Evolutionary conservation across 2,797 vertebrate species (phyloP).

Genomic region (Toxotes lorentzi): DNA sequence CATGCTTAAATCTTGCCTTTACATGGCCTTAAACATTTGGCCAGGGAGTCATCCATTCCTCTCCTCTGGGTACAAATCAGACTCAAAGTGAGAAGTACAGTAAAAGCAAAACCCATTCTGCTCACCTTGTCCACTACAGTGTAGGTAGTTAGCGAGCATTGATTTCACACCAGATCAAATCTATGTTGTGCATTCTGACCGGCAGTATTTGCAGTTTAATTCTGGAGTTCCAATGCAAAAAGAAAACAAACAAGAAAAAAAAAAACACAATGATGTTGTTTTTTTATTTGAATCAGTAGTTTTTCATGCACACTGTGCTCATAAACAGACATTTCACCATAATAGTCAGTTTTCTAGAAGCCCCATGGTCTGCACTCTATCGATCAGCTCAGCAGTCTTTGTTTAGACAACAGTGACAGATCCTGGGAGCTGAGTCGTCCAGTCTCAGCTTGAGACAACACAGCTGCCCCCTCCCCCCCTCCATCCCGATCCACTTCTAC

Average conservation of each 20-base stretch:
- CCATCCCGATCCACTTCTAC: constrained; percentile 6
- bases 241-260: background rate
- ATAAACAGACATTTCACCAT: constrained; percentile 40
- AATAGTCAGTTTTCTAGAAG: constrained; percentile 38
- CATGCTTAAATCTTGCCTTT: constrained; percentile 67
- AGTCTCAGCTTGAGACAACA: constrained; percentile 68
- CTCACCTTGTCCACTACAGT: constrained; percentile 67
- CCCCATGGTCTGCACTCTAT: constrained; percentile 50
- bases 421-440: constrained; percentile 62
- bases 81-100: constrained; percentile 74
- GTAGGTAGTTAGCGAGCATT: constrained; percentile 66
- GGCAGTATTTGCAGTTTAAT: constrained; percentile 29
- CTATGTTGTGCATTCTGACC: constrained; percentile 46
- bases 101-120: constrained; percentile 71
- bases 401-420: constrained; percentile 74
- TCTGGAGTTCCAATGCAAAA: constrained; percentile 33
- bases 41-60: constrained; percentile 71
- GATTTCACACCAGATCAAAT: constrained; percentile 73
- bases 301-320: constrained; percentile 18
- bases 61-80: constrained; percentile 77
- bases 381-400: constrained; percentile 73
- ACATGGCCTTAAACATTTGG: constrained; percentile 72
- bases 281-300: constrained; percentile 29
- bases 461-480: constrained; percentile 29
- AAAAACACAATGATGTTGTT: background rate